Base-by-base conservation (phyloP, 2,113 vertebrate genomes). In the Bufo gargarizans region DNA sequence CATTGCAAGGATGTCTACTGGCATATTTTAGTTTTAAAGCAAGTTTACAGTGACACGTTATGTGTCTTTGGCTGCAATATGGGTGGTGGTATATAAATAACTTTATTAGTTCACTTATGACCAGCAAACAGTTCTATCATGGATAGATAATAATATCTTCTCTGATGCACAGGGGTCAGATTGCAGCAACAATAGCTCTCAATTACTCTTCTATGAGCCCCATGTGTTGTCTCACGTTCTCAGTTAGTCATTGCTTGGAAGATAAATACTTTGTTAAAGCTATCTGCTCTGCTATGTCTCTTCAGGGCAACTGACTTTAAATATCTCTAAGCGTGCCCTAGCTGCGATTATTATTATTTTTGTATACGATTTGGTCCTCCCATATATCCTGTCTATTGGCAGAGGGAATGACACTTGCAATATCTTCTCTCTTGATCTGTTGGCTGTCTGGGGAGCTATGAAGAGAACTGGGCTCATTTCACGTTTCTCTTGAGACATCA, bases 391-490 rank as follows among this genome's bases (percentile, higher is more conserved):
- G 58, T 91, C 91, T 50, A 12, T 82, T 92, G 91, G 90, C 88
- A 85, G 80, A 74, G 80, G 91, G 90, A 91, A 86, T 92, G 92
- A 92, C 89, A 87, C 77, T 90, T 89, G 86, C 89, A 92, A 93
- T 90, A 93, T 91, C 87, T 90, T 91, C 89, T 85, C 88, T 93
- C 89, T 94, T 85, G 90, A 90, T 86, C 13, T n/a, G 61, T 91
- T 88, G 90, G 88, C 85, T 74, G 72, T 63, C 77, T 61, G 82
- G 90, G 91, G 89, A 92, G 90, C 89, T 89, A 91, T 93, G 89
- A 91, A 84, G 71, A 74, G 76, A 91, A 91, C 86, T 91, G 87
- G 90, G 79, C 82, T 91, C 90, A 80, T 92, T 93, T 92, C 78
- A 85, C 53, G 81, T 17, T 90, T 89, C 88, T 90, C 91, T 90